phyloP scores from a whole-genome alignment of 1,140 invertebrate genomes.

The Latrodectus geometricus region DNA sequence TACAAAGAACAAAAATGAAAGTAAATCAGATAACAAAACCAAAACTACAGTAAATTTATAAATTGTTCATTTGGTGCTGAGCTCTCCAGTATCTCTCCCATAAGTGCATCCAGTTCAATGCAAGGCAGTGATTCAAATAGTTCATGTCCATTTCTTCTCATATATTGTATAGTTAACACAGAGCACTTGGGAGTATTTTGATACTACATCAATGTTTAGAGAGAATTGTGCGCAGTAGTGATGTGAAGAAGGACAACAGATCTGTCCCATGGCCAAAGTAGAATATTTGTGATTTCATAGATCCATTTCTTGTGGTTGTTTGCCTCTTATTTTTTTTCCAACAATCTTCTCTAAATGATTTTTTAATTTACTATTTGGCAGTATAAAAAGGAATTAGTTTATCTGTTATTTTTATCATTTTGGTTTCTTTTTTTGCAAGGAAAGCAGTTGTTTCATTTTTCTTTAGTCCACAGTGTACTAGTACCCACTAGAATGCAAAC shows the following conservation, averaged over 20 bases:
- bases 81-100: neutral
- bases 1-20: neutral
- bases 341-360: neutral
- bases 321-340: neutral
- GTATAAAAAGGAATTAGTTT: constrained; percentile 4
- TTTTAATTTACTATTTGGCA: neutral
- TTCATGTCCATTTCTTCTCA: neutral
- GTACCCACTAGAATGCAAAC: neutral
- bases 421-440: neutral
- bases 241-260: neutral
- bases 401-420: neutral
- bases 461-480: neutral
- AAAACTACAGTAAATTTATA: neutral
- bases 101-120: neutral
- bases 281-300: constrained; percentile 1
- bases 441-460: neutral
- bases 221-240: neutral
- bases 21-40: neutral
- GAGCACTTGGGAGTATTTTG: neutral
- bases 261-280: neutral
- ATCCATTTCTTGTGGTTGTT: neutral
- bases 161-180: neutral
- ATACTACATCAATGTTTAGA: neutral
- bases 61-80: neutral
- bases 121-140: neutral